phyloP scores from a whole-genome alignment of 2,888 invertebrate species.

The Plagiodera versicolora region DNA sequence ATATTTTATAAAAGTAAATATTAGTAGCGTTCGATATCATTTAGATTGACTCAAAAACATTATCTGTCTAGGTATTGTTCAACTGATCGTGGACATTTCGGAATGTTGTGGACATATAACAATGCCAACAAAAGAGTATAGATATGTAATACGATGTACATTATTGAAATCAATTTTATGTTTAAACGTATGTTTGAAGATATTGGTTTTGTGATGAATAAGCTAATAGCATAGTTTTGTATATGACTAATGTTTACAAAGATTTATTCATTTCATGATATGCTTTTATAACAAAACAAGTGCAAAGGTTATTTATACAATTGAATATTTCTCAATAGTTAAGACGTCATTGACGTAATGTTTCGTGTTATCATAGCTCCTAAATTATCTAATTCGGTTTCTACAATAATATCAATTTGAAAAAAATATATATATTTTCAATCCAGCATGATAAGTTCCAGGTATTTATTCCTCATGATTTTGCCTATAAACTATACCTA shows the following conservation, averaged over 20 bases:
- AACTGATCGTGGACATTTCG: conserved; percentile 1
- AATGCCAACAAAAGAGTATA: not conserved
- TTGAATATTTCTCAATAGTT: not conserved
- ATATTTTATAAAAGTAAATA: conserved; percentile 26
- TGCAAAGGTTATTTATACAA: no score
- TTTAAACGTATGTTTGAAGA: conserved; percentile 42
- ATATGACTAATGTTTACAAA: conserved; percentile 32
- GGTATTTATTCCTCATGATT: not conserved
- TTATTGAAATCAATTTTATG: conserved; percentile 8
- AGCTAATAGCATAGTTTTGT: conserved; percentile 50
- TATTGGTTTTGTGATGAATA: conserved; percentile 41
- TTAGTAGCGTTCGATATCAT: not conserved
- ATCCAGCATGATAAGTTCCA: not conserved
- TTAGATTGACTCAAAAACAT: not conserved
- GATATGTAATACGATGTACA: conserved; percentile 9
- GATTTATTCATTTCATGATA: no score
- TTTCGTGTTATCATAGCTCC: not conserved
- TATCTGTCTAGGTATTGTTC: not conserved
- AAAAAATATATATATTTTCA: no score
- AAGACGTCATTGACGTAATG: not conserved
- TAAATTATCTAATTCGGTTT: no score
- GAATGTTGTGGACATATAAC: not conserved
- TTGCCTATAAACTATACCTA: conserved; percentile 33
- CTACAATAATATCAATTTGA: no score
- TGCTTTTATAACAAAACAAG: no score